Evolutionary conservation across 35 echinoderm and acorn worm species (phyloP).

Genomic region (Apostichopus californicus): DNA sequence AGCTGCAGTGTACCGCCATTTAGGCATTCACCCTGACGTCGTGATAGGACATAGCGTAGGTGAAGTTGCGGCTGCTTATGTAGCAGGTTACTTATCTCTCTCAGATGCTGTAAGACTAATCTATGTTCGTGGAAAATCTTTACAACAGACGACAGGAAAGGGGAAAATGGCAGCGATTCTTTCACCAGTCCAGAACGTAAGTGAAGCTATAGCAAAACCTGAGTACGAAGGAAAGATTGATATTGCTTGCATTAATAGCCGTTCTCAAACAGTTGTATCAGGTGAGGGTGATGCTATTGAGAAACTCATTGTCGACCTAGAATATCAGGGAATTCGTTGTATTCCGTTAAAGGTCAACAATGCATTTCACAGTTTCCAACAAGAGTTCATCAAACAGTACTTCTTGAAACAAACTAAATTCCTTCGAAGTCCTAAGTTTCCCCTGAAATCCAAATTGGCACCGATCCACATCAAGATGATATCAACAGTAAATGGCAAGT

Average conservation of each 20-base stretch:
- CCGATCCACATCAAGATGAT: constrained; percentile 56
- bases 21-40: constrained; percentile 42
- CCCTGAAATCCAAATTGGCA: neutral
- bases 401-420: constrained; percentile 34
- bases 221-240: constrained; percentile 44
- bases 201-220: neutral
- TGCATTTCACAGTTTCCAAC: constrained; percentile 87
- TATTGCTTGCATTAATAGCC: constrained; percentile 70
- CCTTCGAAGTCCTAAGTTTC: neutral
- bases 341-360: constrained; percentile 73
- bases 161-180: constrained; percentile 75
- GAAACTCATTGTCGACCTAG: constrained; percentile 7
- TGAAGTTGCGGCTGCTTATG: constrained; percentile 70
- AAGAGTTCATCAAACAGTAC: constrained; percentile 58
- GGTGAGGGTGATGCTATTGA: constrained; percentile 44
- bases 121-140: constrained; percentile 54
- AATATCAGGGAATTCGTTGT: constrained; percentile 48
- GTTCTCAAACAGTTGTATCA: constrained; percentile 74
- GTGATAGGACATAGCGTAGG: constrained; percentile 78
- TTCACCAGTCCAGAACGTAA: neutral
- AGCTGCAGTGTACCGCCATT: constrained; percentile 20
- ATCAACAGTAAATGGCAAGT: constrained; percentile 61
- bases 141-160: constrained; percentile 50
- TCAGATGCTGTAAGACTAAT: constrained; percentile 59
- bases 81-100: constrained; percentile 62